Base-by-base conservation (phyloP, 2,888 invertebrate genomes). In the Eilema griseolum region DNA sequence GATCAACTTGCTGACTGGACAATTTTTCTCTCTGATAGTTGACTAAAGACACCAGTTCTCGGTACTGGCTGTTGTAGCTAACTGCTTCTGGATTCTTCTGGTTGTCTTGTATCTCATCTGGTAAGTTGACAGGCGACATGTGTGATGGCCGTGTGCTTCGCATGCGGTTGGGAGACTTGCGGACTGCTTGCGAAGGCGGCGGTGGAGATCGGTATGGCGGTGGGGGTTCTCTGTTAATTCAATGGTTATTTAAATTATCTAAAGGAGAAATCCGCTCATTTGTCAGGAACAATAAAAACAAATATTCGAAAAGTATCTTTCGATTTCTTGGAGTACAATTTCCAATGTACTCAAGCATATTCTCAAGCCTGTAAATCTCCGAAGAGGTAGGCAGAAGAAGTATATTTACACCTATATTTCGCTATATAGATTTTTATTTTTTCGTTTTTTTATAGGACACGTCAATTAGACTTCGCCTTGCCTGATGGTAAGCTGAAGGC, bases 1-100 rank as follows among this genome's bases (percentile, higher is more conserved):
- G 96, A 95, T 99, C 98, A 83, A 98, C 97, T 92, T 99, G 98
- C 88, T 99, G 99, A 83, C 97, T 96, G 68, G 97, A 97, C 73
- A 99, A 96, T 89, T 98, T 98, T 87, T 99, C 99, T 75, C 98
- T 96, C 92, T 99, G 99, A 89, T 97, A 97, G 93, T 98, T 98
- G 72, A 99, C 98, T 83, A 99, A 95, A 73, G 98, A 97, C 74
- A 99, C 96, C 76, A 99, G 96, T 92, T 98, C 98, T 85, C 97
- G 96, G 86, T 98, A 98, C 90, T 98, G 97, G 71, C 96, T 96
- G 90, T 97, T 97, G 90, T 97, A 97, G 72, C 96, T 96, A 70
- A 97, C 96, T n/a, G 96, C 96, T 82, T 97, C 97, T 3, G 96
- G 96, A 70, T 83, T 88, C 23, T 90, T 88, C 23, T 90, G 82